Conservation (phyloP, 2,888 invertebrate genomes). For the Lordiphosa fenestrarum region DNA sequence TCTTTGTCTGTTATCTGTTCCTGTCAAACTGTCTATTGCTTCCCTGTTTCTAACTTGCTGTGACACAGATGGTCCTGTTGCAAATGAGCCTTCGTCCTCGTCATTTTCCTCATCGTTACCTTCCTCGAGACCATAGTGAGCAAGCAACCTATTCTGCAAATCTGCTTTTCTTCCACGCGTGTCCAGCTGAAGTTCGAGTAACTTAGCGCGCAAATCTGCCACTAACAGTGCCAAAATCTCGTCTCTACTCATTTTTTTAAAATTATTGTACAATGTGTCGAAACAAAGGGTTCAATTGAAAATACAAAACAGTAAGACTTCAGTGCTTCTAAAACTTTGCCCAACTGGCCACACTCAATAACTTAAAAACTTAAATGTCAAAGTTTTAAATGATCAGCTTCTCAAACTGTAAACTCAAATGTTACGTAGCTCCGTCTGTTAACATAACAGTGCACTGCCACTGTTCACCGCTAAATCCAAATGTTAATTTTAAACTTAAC, state of each 20-base stretch:
- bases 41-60: neutral
- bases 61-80: neutral
- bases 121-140: too few species aligned
- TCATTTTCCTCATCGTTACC: too few species aligned
- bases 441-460: too few species aligned
- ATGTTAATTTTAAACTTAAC: too few species aligned
- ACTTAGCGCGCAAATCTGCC: constrained; percentile 2
- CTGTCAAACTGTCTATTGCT: neutral
- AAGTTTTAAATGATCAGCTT: neutral
- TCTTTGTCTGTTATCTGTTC: neutral
- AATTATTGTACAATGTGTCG: neutral
- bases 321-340: neutral
- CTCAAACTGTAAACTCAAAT: neutral
- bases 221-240: constrained; percentile 9
- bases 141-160: constrained; percentile 13
- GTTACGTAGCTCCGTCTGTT: neutral
- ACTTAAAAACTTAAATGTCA: neutral
- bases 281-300: neutral
- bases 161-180: constrained; percentile 7
- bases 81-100: neutral
- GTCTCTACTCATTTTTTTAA: constrained; percentile 10
- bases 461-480: too few species aligned
- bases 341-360: neutral
- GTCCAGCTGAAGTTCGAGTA: constrained; percentile 6
- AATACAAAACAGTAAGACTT: neutral